Evolutionary conservation across 2,888 invertebrate genomes (phyloP), one percentile per base, ranked within the genome.

Genomic region (Blastobasis lacticolella): DNA sequence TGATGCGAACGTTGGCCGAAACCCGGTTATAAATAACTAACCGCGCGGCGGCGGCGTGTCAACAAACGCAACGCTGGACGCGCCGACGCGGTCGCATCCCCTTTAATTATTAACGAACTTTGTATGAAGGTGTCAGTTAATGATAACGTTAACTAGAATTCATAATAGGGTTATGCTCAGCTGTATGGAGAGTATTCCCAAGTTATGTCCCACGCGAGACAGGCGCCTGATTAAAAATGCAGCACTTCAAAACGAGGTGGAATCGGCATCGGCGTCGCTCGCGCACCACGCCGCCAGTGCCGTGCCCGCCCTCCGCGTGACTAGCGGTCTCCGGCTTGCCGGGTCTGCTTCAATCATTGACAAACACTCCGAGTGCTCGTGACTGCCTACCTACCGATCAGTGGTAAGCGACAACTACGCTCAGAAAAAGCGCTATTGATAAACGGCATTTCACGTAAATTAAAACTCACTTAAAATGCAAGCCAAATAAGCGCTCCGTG

Each of bases 201-300:
- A 84, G 84, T 87, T 86, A 88, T 86, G 83, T 83, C 82, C 85
- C 87, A 79, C 84, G 76, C 80, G 87, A 86, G 87, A 84, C 87
- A 78, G 81, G 73, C 72, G 74, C 70, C 70, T 69, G 77, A 81
- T 88, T 86, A 88, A 88, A 88, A 85, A 88, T 88, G 84, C 83
- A 88, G 69, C 71, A 77, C 75, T 83, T 81, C 76, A 80, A 80
- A 85, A 82, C 85, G 82, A 85, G 77, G 70, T 75, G 73, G 71
- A 78, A 75, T 81, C 77, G 76, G 75, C 74, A 76, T 62, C 61
- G 76, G 66, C 80, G 85, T 75, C 86, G 83, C 84, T 81, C 74
- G 86, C 87, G 87, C 86, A 84, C 72, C 60, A 64, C 60, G 60
- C 66, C 62, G 70, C 70, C 84, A 82, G 82, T 83, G 71, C 69